phyloP scores from a whole-genome alignment of 2,888 invertebrate species.

The Heliconius sara region DNA sequence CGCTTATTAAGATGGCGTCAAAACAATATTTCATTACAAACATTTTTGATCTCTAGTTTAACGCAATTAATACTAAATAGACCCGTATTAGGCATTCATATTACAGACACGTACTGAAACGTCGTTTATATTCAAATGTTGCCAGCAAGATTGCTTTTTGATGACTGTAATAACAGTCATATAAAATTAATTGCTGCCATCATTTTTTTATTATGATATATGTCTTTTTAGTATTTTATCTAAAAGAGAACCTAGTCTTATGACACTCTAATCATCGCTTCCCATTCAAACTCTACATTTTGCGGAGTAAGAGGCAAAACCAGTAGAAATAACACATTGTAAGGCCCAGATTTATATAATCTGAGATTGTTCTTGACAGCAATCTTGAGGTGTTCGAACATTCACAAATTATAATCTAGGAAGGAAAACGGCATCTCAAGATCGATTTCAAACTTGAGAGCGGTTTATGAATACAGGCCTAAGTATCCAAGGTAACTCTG shows the following conservation, averaged over 20 bases:
- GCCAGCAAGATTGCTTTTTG: constrained; percentile 54
- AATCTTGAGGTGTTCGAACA: too few relatives aligned
- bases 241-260: not conserved
- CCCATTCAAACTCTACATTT: too few relatives aligned
- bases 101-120: constrained; percentile 47
- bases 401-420: too few relatives aligned
- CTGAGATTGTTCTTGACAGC: too few relatives aligned
- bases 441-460: too few relatives aligned
- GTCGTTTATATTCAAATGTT: constrained; percentile 58
- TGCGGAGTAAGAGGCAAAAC: too few relatives aligned
- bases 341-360: too few relatives aligned
- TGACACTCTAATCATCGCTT: not conserved
- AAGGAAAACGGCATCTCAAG: too few relatives aligned
- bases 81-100: constrained; percentile 20
- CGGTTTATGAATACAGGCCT: too few relatives aligned
- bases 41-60: constrained; percentile 5
- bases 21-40: not conserved
- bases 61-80: constrained; percentile 13
- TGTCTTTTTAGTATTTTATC: too few relatives aligned
- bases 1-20: not conserved
- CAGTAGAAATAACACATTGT: too few relatives aligned
- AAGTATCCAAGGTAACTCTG: too few relatives aligned
- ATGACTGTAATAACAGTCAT: constrained; percentile 53
- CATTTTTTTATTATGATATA: not conserved
- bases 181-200: constrained; percentile 45